Conservation (phyloP, 2,113 vertebrate genomes). For the Puffinus mauretanicus region DNA sequence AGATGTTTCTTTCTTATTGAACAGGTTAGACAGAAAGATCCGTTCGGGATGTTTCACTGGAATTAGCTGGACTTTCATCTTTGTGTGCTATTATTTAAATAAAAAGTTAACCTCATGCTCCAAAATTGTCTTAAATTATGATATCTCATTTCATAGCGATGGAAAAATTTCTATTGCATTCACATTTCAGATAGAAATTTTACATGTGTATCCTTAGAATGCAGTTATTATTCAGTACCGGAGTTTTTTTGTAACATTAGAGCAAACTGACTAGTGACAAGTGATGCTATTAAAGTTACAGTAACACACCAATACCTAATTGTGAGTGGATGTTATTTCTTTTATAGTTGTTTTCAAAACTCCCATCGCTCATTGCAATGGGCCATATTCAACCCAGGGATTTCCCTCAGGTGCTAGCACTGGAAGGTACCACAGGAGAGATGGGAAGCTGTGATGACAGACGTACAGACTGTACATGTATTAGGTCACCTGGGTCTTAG, state of each 20-base stretch:
- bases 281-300: neutral
- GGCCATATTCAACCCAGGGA: neutral
- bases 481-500: neutral
- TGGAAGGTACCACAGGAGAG: neutral
- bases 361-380: neutral
- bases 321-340: neutral
- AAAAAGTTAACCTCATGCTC: neutral
- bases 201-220: neutral
- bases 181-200: neutral
- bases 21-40: neutral
- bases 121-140: neutral
- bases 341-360: neutral
- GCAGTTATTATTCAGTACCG: neutral
- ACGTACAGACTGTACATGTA: fast-evolving
- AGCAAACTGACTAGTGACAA: neutral
- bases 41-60: neutral
- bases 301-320: neutral
- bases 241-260: neutral
- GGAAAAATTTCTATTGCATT: neutral
- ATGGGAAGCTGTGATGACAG: neutral
- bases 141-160: neutral
- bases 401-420: neutral
- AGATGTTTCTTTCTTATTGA: neutral
- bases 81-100: neutral
- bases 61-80: neutral